Percentiles rank a stretch among this genome's conserved stretches.
These are phyloP conservation scores for Carapus acus DNA, from an alignment of 2,797 vertebrate genomes.

Conservation along the genomic window DNA sequence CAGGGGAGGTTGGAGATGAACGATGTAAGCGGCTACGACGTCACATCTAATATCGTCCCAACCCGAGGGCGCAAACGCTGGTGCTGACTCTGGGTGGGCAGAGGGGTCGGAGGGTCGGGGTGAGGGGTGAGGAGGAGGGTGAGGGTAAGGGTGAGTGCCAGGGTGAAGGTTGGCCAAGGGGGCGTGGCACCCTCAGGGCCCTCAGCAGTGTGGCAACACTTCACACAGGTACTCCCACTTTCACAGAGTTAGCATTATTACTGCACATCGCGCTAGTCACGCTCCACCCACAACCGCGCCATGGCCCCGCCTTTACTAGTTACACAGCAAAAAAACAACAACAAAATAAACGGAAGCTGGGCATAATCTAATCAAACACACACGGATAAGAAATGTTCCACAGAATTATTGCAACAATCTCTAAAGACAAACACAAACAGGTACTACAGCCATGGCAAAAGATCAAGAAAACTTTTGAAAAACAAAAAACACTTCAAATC, in stretches of 20 bases:
- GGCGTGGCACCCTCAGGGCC: constrained; percentile 11
- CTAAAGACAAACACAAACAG: constrained; percentile 71
- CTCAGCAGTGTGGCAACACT: constrained; percentile 54
- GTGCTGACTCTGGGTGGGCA: constrained; percentile 33
- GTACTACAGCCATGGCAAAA: constrained; percentile 67
- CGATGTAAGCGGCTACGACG: constrained; percentile 54
- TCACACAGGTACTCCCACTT: constrained; percentile 53
- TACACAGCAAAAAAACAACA: constrained; percentile 2
- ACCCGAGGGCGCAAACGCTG: constrained; percentile 49
- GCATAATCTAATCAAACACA: constrained; percentile 24
- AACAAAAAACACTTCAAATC: constrained; percentile 62
- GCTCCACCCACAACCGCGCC: too few species aligned
- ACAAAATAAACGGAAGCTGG: too few species aligned
- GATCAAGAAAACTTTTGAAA: constrained; percentile 57
- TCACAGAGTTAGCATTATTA: constrained; percentile 59
- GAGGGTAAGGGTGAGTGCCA: too few species aligned
- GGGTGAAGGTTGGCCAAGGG: constrained; percentile 42
- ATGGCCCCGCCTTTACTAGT: too few species aligned
- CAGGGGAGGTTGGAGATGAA: constrained; percentile 29
- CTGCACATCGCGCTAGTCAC: constrained; percentile 61
- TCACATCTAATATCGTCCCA: constrained; percentile 55
- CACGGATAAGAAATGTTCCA: constrained; percentile 66
- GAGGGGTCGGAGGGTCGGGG: constrained; percentile 25
- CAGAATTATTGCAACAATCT: constrained; percentile 78
- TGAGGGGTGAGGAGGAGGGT: too few species aligned